A percentile compares a stretch with the other conserved stretches of the same genome.
These are phyloP conservation scores for Atrina japonica DNA, from an alignment of 2,888 invertebrate species.

Conservation along the genomic window DNA sequence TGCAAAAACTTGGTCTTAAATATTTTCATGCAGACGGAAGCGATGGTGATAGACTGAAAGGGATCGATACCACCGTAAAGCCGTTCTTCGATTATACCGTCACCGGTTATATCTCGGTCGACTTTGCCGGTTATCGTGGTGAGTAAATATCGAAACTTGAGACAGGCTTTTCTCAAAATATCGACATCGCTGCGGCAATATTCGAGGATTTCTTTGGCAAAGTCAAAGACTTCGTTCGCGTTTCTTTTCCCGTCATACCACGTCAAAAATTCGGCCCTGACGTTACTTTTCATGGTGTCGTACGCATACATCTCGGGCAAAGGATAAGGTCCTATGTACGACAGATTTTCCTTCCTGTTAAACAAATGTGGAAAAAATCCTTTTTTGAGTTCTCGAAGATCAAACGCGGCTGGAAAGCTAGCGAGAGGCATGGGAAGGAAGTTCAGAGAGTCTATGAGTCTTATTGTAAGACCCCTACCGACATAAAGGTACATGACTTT, in stretches of 20 bases:
- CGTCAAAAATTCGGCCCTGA: slow-evolving; percentile 34
- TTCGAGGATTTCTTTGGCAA: too few species aligned
- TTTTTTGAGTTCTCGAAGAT: slow-evolving; percentile 42
- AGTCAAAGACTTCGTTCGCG: too few species aligned
- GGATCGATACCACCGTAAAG: too few species aligned
- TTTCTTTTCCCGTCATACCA: too few species aligned
- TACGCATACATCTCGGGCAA: slow-evolving; percentile 38
- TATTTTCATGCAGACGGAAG: slow-evolving; percentile 43
- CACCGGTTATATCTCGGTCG: slow-evolving; percentile 5
- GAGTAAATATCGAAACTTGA: slow-evolving; percentile 40
- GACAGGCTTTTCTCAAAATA: slow-evolving; percentile 27
- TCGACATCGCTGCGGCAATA: slow-evolving; percentile 17
- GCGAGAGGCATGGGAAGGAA: slow-evolving; percentile 51
- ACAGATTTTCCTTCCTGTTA: slow-evolving; percentile 42
- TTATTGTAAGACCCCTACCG: slow-evolving; percentile 38
- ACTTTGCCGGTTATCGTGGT: slow-evolving; percentile 34
- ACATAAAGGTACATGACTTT: slow-evolving; percentile 47
- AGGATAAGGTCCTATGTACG: slow-evolving; percentile 49
- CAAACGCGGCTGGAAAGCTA: slow-evolving; percentile 46
- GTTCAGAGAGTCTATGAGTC: slow-evolving; percentile 48
- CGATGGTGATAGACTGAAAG: too few species aligned
- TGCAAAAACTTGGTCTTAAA: slow-evolving; percentile 45
- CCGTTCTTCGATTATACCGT: slow-evolving; percentile 18
- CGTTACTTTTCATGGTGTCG: slow-evolving; percentile 41
- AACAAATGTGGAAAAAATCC: slow-evolving; percentile 57